Evolutionary conservation across 2,113 vertebrate genomes (phyloP).

Genomic region (Orcinus orca): DNA sequence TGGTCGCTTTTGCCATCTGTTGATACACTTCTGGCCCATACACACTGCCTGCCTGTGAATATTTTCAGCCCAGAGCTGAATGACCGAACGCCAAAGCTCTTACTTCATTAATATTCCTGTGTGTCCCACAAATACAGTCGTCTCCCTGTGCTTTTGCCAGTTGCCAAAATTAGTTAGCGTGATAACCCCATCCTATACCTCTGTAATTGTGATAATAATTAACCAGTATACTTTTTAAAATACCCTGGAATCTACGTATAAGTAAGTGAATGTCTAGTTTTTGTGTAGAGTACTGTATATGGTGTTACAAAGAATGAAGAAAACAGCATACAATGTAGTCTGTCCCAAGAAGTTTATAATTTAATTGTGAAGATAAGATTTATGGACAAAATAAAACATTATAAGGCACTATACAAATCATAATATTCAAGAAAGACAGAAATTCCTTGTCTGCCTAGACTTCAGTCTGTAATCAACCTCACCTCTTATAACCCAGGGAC

Average conservation of each 20-base stretch:
- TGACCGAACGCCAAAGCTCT: neutral
- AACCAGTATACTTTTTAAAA: neutral
- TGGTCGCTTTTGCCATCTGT: neutral
- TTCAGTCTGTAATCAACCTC: neutral
- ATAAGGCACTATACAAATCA: neutral
- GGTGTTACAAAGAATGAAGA: neutral
- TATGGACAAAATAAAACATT: neutral
- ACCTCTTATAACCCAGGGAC: neutral
- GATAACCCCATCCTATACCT: neutral
- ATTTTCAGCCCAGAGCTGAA: neutral
- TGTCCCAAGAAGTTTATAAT: neutral
- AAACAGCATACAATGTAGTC: neutral
- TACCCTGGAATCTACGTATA: neutral
- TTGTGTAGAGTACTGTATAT: neutral
- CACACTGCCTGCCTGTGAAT: neutral
- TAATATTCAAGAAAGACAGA: conserved; percentile 20
- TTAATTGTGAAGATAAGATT: neutral
- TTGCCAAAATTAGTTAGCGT: neutral
- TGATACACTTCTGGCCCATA: neutral
- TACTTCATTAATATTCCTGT: neutral
- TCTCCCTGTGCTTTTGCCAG: neutral
- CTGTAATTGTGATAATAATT: neutral
- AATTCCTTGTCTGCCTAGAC: neutral
- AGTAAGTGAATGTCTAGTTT: neutral
- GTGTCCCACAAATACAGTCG: neutral